These are phyloP conservation scores for Xenentodon cancila DNA, from an alignment of 2,797 vertebrate species.

Conservation along the genomic window DNA sequence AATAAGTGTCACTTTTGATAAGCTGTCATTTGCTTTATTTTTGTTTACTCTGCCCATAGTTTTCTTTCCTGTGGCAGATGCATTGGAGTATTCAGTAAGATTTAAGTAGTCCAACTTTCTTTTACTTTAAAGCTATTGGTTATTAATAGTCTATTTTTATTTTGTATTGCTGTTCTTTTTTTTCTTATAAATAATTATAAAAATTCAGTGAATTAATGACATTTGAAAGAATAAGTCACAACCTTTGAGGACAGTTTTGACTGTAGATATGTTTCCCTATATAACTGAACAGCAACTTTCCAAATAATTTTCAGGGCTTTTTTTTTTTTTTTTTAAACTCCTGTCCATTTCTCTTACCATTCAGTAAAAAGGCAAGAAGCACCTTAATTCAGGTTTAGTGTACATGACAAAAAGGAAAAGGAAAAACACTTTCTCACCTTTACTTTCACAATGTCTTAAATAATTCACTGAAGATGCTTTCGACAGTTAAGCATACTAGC, in stretches of 20 bases:
- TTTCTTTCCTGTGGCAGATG: background rate
- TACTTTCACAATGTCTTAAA: constrained; percentile 4
- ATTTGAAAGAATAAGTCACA: background rate
- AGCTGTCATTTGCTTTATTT: background rate
- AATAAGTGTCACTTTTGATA: constrained; percentile 24
- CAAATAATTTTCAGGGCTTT: background rate
- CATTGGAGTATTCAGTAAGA: background rate
- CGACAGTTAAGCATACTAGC: background rate
- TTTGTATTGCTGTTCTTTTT: too few relatives aligned
- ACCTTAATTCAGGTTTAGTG: too few relatives aligned
- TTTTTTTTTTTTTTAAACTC: constrained; percentile 4
- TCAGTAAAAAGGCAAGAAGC: background rate
- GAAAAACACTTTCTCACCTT: constrained; percentile 6
- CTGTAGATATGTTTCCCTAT: background rate
- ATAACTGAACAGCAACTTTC: constrained; percentile 5
- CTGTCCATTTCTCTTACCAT: background rate
- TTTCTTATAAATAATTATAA: background rate
- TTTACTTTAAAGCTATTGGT: constrained; percentile 6
- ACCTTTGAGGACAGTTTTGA: background rate
- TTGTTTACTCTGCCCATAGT: background rate
- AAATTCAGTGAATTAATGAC: background rate
- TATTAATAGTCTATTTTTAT: background rate
- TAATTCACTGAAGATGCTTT: background rate
- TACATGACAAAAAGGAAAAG: too few relatives aligned
- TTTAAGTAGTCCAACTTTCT: background rate